phyloP scores from a whole-genome alignment of 2,888 invertebrate genomes.

The Patella pellucida region DNA sequence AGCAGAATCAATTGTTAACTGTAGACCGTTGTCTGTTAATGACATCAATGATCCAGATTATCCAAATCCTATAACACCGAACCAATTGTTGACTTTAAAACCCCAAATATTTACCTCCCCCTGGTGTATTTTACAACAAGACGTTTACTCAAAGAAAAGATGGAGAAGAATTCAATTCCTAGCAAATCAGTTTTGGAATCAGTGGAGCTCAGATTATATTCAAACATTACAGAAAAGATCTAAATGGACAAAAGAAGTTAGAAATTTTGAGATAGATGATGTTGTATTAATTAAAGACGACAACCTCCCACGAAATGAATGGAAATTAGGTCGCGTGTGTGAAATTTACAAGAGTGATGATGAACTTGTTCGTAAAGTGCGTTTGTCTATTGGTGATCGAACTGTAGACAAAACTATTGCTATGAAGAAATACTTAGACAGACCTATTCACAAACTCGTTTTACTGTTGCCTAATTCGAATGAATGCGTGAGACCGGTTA shows the following conservation, averaged over 20 bases:
- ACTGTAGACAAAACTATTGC: slow-evolving; percentile 1
- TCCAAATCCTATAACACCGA: slow-evolving; percentile 33
- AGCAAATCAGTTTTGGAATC: slow-evolving; percentile 12
- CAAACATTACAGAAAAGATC: slow-evolving; percentile 18
- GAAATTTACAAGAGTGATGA: slow-evolving; percentile 18
- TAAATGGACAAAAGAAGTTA: slow-evolving; percentile 13
- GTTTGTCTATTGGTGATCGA: slow-evolving; percentile 4
- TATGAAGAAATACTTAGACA: not conserved
- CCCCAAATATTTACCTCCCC: slow-evolving; percentile 4
- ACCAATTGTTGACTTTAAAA: slow-evolving; percentile 24
- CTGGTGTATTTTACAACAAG: not conserved
- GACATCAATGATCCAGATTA: slow-evolving; percentile 24
- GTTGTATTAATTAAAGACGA: slow-evolving; percentile 21
- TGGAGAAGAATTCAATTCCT: slow-evolving; percentile 24
- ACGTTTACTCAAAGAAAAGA: slow-evolving; percentile 9
- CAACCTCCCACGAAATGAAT: slow-evolving; percentile 12
- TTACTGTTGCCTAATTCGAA: not conserved
- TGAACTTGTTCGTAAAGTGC: slow-evolving; percentile 13
- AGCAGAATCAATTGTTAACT: slow-evolving; percentile 36
- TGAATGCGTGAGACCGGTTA: not conserved
- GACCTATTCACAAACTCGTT: slow-evolving; percentile 1
- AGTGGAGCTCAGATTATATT: slow-evolving; percentile 21
- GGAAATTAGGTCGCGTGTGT: slow-evolving; percentile 14
- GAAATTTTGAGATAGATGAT: slow-evolving; percentile 13
- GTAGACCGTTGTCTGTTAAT: slow-evolving; percentile 31